Evolutionary conservation across 2,797 vertebrate species (phyloP).

Genomic region (Potorous gilbertii): DNA sequence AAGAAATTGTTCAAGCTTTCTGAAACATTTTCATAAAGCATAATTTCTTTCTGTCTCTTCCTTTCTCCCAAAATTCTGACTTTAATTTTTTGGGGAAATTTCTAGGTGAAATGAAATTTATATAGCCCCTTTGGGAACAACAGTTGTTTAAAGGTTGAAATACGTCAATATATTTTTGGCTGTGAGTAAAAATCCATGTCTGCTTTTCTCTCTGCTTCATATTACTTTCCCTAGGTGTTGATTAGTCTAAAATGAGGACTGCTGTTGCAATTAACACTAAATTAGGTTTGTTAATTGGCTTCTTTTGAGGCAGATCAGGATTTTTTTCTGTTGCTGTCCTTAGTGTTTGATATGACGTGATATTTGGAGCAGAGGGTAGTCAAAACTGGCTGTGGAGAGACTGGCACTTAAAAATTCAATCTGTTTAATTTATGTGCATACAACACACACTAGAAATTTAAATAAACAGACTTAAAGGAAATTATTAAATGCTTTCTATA

Average conservation of each 20-base stretch:
- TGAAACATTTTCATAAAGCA: too few relatives aligned
- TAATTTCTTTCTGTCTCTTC: neutral
- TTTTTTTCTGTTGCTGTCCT: slow-evolving; percentile 56
- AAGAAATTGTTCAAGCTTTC: neutral
- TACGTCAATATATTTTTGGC: slow-evolving; percentile 50
- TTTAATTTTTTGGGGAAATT: neutral
- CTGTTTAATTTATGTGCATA: slow-evolving; percentile 60
- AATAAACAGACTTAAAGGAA: slow-evolving; percentile 58
- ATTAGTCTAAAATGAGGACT: slow-evolving; percentile 75
- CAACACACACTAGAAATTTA: slow-evolving; percentile 53
- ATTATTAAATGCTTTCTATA: slow-evolving; percentile 31
- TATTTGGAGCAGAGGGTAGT: slow-evolving; percentile 36
- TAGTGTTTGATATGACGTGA: slow-evolving; percentile 52
- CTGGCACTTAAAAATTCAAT: slow-evolving; percentile 71
- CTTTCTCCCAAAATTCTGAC: accelerated
- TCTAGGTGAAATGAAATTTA: slow-evolving; percentile 18
- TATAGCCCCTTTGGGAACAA: slow-evolving; percentile 7
- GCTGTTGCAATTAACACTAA: slow-evolving; percentile 84
- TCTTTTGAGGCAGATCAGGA: slow-evolving; percentile 73
- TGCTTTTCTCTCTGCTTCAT: slow-evolving; percentile 46
- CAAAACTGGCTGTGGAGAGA: slow-evolving; percentile 68
- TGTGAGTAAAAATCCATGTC: slow-evolving; percentile 64
- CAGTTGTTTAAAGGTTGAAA: slow-evolving; percentile 49
- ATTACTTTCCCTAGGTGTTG: slow-evolving; percentile 79
- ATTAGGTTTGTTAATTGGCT: slow-evolving; percentile 82